Conservation (phyloP, 2,797 vertebrate species). For the Gallirallus australis region DNA sequence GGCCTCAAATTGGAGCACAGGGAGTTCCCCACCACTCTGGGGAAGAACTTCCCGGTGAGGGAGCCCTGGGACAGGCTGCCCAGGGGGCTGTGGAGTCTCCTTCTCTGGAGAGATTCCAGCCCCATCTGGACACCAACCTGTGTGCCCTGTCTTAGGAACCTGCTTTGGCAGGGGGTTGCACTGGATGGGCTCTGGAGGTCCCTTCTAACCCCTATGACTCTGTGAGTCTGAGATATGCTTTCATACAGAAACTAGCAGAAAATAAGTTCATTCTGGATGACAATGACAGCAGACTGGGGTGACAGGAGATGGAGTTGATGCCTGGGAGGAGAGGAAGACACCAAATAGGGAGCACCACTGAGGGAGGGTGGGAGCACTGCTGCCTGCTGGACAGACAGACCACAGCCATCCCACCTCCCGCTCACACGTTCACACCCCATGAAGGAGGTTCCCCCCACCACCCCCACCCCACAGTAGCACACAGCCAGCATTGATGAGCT, state of each 20-base stretch:
- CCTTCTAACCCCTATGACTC: too few relatives aligned
- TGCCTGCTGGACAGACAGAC: not conserved
- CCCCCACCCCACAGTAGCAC: not conserved
- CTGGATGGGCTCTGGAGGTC: too few relatives aligned
- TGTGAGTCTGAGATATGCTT: not conserved
- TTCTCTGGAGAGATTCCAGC: too few relatives aligned
- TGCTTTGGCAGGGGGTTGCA: too few relatives aligned
- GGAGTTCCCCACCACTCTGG: too few relatives aligned
- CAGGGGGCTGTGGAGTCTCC: too few relatives aligned
- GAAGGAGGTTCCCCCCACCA: not conserved
- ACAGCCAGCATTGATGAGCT: not conserved
- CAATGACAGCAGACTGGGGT: rapidly evolving
- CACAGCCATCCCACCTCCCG: not conserved
- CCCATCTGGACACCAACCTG: too few relatives aligned
- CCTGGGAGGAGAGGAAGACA: not conserved
- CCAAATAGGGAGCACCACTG: not conserved
- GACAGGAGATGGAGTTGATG: not conserved
- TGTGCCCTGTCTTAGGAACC: too few relatives aligned
- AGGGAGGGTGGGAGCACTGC: not conserved
- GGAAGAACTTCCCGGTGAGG: too few relatives aligned
- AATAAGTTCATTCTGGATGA: rapidly evolving
- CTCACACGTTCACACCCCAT: not conserved
- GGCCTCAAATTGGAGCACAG: too few relatives aligned
- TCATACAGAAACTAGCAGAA: not conserved
- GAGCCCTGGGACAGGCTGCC: too few relatives aligned